Base-by-base conservation (phyloP, 2,113 vertebrate genomes). In the Baryphthengus martii region DNA sequence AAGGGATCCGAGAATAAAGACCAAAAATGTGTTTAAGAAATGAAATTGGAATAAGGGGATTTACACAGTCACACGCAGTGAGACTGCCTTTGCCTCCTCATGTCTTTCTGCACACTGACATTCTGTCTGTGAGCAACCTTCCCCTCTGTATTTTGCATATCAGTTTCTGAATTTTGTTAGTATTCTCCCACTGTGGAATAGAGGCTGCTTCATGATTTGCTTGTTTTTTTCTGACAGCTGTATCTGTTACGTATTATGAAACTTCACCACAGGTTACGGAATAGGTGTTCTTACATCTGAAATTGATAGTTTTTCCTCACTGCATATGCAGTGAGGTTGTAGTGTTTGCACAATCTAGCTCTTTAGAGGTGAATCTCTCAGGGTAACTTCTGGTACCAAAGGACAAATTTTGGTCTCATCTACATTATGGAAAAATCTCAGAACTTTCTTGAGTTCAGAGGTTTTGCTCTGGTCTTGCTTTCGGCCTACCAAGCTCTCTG, bases 11-110 rank as follows among this genome's bases (percentile, higher is more conserved):
- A 31, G 20, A 81, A 35, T 8, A 29, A 78, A 66, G 5, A 10
- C 2, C 2, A 0, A 12, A 67, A 82, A 23, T 3, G 1, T 7
- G 7, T 39, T 72, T 33, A 39, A 45, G 11, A 63, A 67, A 45
- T n/a, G 1, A 75, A 71, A 29, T 25, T 3, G 6, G 4, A 7
- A 1, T 21, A 45, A 14, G 3, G 19, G 11, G 8, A 3, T 26
- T 71, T 82, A 44, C 13, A 45, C 6, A 55, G 4, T 39, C 47
- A 62, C 13, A 26, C 2, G 47, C 15, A 37, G 37, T 2, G 9
- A 68, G 45, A 35, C 0, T 0, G 0, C 10, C 33, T 74, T 86
- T 80, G 10, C 9, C 17, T 44, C 35, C 14, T 58, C 19, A 10
- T 15, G 11, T 39, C 33, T 55, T 74, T 56, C 29, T 59, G 35